These are phyloP conservation scores for Pteromalus puparum DNA, from an alignment of 1,140 invertebrate genomes.

Conservation along the genomic window DNA sequence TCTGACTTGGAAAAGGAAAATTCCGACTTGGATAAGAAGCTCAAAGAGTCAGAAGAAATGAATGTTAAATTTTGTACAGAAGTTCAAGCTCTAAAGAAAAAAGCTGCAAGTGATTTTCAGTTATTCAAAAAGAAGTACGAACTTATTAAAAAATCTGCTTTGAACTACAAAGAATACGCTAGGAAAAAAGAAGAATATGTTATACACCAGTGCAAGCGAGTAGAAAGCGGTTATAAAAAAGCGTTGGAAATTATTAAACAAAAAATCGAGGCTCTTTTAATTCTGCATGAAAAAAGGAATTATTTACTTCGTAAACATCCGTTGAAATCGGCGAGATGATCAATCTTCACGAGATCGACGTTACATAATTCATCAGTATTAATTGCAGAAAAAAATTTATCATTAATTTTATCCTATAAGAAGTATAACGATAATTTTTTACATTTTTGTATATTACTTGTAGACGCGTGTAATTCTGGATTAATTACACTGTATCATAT, in stretches of 20 bases:
- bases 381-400: background rate
- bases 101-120: background rate
- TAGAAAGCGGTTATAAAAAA: background rate
- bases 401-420: background rate
- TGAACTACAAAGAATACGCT: background rate
- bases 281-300: background rate
- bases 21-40: background rate
- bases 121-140: background rate
- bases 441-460: background rate
- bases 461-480: background rate
- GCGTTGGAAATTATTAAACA: background rate
- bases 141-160: background rate
- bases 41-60: background rate
- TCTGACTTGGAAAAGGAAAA: background rate
- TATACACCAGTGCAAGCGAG: background rate
- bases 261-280: background rate
- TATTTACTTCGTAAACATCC: background rate
- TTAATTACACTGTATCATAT: background rate
- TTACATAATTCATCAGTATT: background rate
- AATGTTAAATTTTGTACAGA: background rate
- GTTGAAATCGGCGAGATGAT: background rate
- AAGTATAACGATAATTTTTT: background rate
- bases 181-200: background rate
- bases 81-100: background rate
- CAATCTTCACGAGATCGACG: background rate